Percentiles rank a stretch among this genome's conserved stretches.
Evolutionary conservation across 1,140 invertebrate species (phyloP).

Genomic region (Bemisia tabaci): DNA sequence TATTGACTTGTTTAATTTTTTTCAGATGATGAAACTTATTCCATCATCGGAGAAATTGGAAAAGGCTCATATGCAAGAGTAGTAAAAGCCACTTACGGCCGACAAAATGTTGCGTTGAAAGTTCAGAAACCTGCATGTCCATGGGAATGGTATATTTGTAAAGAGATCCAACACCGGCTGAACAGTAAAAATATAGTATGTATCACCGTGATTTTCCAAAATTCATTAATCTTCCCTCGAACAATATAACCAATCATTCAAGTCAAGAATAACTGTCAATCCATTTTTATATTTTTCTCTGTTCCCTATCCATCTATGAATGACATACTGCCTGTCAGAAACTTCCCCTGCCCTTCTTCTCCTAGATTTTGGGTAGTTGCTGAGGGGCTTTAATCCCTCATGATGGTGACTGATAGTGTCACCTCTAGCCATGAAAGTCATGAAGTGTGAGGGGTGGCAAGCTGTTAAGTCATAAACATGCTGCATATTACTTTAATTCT

Average conservation of each 20-base stretch:
- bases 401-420: no score
- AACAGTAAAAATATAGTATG: conserved; percentile 51
- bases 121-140: conserved; percentile 55
- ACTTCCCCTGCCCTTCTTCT: no score
- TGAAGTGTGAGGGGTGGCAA: no score
- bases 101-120: conserved; percentile 20
- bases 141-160: conserved; percentile 68
- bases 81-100: conserved; percentile 12
- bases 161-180: conserved; percentile 56
- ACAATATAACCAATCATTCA: no score
- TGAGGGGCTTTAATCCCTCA: no score
- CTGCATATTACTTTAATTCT: no score
- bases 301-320: background rate
- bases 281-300: conserved; percentile 5
- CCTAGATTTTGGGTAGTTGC: no score
- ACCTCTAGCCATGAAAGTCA: no score
- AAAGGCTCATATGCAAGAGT: conserved; percentile 25
- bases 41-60: conserved; percentile 18
- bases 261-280: background rate
- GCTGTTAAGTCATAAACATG: no score
- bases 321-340: no score
- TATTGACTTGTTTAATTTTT: no score
- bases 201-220: conserved; percentile 9
- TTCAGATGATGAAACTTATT: conserved; percentile 19
- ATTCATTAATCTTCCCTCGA: background rate